A percentile compares a stretch with the other conserved stretches of the same genome.
Conservation (phyloP, 2,888 invertebrate genomes). For the Caradrina kadenii region DNA sequence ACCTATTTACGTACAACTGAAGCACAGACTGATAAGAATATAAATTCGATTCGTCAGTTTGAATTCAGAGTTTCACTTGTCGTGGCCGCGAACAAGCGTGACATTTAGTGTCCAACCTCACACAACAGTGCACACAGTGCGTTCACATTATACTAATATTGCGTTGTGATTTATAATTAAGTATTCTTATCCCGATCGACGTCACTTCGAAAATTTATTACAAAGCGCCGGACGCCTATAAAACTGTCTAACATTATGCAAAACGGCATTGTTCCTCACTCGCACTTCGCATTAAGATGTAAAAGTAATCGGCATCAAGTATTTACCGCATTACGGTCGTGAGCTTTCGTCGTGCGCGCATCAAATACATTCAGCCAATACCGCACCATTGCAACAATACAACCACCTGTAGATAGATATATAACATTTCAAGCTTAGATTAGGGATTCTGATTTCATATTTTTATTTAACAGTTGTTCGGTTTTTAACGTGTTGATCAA, state of each 20-base stretch:
- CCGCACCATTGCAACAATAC: conserved; percentile 11
- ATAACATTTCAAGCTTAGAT: conserved; percentile 16
- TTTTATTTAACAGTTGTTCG: conserved; percentile 18
- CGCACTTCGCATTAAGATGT: conserved; percentile 60
- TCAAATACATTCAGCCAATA: conserved; percentile 24
- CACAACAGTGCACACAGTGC: conserved; percentile 51
- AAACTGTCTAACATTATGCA: conserved; percentile 72
- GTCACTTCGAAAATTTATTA: conserved; percentile 71
- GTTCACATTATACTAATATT: conserved; percentile 41
- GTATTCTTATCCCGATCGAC: conserved; percentile 68
- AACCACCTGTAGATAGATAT: conserved; percentile 55
- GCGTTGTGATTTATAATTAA: conserved; percentile 60
- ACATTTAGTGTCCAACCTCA: conserved; percentile 25
- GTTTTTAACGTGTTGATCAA: conserved; percentile 31
- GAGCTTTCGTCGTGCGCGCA: conserved; percentile 53
- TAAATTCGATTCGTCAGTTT: conserved; percentile 48
- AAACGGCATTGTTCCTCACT: conserved; percentile 74
- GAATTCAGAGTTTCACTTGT: conserved; percentile 52
- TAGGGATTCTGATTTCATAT: conserved; percentile 40
- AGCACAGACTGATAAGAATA: conserved; percentile 55
- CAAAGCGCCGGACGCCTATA: conserved; percentile 75
- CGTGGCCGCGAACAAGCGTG: conserved; percentile 54
- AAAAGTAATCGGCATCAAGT: conserved; percentile 54
- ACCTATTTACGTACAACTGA: conserved; percentile 23
- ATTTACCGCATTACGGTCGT: conserved; percentile 52